Base-by-base conservation (phyloP, 2,888 invertebrate species). In the Synanthedon formicaeformis region DNA sequence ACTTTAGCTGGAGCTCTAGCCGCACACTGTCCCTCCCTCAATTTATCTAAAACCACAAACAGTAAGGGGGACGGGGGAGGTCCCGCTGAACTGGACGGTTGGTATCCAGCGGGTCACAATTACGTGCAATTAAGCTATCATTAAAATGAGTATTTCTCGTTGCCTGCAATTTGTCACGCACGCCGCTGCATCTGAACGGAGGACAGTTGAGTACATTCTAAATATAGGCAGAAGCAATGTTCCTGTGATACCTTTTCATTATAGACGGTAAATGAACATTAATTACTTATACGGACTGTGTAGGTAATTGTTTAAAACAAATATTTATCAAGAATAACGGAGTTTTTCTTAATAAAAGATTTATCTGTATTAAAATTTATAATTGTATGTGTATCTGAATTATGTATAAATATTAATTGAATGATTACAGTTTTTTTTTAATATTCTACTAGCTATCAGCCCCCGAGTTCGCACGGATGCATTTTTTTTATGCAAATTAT, bases 101-200 rank as follows among this genome's bases (percentile, higher is more conserved):
- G 45, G 6, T 14, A n/a, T 45, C 16, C 49, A 49, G 2, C 49
- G 49, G 49, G 18, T 49, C 57, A 68, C 68, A 77, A 78, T 78
- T 75, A 76, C 58, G 54, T 55, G 66, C 72, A 75, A 78, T 77
- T 78, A 75, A 74, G 72, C 71, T 71, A 72, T 75, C 69, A 68
- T 75, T 75, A 73, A 64, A 59, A 59, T 58, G 13, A 51, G 63
- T 55, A 68, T 70, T 71, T 65, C 61, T 60, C 61, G 60, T 61
- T 60, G 63, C 59, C 60, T 58, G 65, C 73, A 75, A 77, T 78
- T 77, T 73, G 75, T 75, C 73, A 77, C 73, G 78, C 72, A 75
- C 67, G 53, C 48, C 53, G 53, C 63, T 61, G 55, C 62, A 56
- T 52, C 62, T 63, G 49, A 23, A 16, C 12, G 49, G 23, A 8